phyloP scores from a whole-genome alignment of 2,797 vertebrate species.

The Coccyzus lansbergi region DNA sequence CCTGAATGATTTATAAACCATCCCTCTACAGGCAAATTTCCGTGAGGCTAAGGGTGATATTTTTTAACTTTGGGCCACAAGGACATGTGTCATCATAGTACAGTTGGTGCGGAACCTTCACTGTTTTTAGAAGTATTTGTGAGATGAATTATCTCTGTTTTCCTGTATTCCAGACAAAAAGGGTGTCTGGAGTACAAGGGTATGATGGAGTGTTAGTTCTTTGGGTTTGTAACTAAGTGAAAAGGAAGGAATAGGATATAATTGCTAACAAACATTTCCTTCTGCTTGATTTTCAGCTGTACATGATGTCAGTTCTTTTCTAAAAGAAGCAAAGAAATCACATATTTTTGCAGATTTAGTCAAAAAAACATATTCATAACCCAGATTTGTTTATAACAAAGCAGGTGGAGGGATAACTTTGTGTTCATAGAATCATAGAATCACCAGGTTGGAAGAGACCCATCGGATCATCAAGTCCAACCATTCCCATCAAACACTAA shows the following conservation, averaged over 20 bases:
- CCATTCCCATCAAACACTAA: no score
- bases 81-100: slow-evolving; percentile 33
- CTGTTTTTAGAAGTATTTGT: neutral
- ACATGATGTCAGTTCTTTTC: neutral
- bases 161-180: neutral
- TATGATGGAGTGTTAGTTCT: neutral
- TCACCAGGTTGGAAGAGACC: no score
- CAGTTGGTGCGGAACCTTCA: neutral
- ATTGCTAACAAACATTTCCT: neutral
- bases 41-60: slow-evolving; percentile 41
- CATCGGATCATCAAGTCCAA: no score
- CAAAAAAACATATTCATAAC: fast-evolving
- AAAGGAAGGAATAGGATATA: neutral
- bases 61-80: slow-evolving; percentile 69
- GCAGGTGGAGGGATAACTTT: neutral
- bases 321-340: fast-evolving
- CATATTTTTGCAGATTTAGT: neutral
- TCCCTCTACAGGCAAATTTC: slow-evolving; percentile 68
- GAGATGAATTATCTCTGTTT: neutral
- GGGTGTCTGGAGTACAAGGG: neutral
- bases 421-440: no score
- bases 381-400: neutral
- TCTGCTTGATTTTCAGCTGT: neutral
- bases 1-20: slow-evolving; percentile 85
- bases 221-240: neutral